Percentiles rank a stretch among this genome's conserved stretches.
Conservation (phyloP, 2,113 vertebrate genomes). For the Stomatorhinus ivindoensis region DNA sequence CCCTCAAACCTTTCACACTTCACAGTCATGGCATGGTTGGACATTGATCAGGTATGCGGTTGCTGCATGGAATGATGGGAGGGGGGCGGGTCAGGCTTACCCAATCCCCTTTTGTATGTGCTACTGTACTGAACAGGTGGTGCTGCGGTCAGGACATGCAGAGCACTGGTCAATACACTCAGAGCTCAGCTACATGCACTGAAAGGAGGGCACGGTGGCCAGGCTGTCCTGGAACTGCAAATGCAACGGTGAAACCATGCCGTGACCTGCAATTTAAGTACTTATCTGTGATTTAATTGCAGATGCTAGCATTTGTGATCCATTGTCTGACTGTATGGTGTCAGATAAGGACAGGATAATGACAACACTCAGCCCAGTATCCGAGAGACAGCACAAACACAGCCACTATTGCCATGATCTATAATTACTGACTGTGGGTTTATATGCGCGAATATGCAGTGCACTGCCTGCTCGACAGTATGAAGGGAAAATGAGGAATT, state of each 20-base stretch:
- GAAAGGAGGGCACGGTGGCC: background rate
- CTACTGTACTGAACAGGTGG: background rate
- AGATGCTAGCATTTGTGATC: background rate
- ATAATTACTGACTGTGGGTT: background rate
- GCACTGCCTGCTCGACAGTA: background rate
- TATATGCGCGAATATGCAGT: background rate
- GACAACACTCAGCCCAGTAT: background rate
- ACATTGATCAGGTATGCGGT: background rate
- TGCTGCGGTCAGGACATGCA: background rate
- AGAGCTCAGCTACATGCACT: background rate
- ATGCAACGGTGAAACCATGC: background rate
- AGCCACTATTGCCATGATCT: background rate
- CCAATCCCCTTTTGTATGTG: background rate
- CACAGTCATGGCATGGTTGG: background rate
- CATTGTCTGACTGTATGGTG: background rate
- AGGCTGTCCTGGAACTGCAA: background rate
- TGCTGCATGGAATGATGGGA: background rate
- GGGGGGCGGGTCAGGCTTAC: background rate
- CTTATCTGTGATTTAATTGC: conserved; percentile 21
- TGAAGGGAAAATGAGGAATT: background rate
- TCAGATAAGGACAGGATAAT: conserved; percentile 4
- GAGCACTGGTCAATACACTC: background rate
- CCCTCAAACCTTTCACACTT: background rate
- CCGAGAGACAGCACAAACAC: background rate
- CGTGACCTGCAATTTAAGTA: background rate